Conservation (phyloP, 2,888 invertebrate species). For the Heliconius ismenius region DNA sequence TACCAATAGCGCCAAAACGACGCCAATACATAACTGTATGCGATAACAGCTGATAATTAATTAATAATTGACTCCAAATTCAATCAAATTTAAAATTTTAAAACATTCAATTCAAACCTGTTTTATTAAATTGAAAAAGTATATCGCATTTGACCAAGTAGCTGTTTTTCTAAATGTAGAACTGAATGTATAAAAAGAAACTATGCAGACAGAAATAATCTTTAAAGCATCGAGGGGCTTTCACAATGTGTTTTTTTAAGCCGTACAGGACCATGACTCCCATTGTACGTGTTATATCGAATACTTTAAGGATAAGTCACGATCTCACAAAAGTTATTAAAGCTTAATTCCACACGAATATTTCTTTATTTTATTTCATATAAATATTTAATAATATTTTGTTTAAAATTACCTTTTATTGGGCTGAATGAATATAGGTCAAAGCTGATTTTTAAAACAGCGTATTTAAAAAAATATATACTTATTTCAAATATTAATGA, state of each 20-base stretch:
- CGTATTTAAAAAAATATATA: background rate
- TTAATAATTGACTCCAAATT: background rate
- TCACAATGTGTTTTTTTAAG: conserved; percentile 45
- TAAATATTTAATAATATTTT: background rate
- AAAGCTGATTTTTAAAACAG: background rate
- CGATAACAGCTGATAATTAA: background rate
- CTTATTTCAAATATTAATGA: background rate
- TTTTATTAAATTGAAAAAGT: background rate
- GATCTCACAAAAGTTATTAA: background rate
- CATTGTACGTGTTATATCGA: background rate
- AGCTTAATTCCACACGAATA: background rate
- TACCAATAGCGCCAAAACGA: too few relatives aligned
- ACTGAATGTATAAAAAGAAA: conserved; percentile 16
- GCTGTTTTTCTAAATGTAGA: conserved; percentile 7
- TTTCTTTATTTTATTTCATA: background rate
- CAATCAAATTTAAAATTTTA: background rate
- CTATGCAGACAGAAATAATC: conserved; percentile 20
- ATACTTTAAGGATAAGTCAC: conserved; percentile 7
- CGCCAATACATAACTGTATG: background rate
- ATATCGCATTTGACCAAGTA: conserved; percentile 10
- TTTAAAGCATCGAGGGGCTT: conserved; percentile 44
- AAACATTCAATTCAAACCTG: conserved; percentile 3
- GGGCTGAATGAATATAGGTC: background rate
- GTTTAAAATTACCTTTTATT: background rate
- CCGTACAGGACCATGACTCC: conserved; percentile 4